phyloP scores from a whole-genome alignment of 2,113 vertebrate species.

The Ptilonorhynchus violaceus region DNA sequence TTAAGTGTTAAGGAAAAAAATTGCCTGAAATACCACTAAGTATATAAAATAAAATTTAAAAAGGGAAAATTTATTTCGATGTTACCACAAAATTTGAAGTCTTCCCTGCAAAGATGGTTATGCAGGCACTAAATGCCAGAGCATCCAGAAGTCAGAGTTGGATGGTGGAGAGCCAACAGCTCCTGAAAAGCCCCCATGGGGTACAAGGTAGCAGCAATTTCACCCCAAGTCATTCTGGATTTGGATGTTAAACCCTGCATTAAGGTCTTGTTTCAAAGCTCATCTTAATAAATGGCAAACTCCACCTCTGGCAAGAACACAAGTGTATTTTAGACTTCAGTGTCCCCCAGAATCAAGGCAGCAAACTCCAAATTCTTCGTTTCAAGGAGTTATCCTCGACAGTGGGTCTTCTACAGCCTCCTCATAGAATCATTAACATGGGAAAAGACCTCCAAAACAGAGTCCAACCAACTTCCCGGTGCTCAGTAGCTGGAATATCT shows the following conservation, averaged over 20 bases:
- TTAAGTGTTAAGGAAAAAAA: neutral
- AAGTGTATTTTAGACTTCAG: neutral
- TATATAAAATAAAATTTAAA: neutral
- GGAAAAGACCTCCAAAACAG: neutral
- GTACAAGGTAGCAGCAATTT: fast-evolving
- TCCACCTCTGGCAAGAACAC: fast-evolving
- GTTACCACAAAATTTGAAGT: neutral
- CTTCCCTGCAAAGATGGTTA: neutral
- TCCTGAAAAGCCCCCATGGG: fast-evolving
- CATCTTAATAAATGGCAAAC: neutral
- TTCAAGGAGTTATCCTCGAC: fast-evolving
- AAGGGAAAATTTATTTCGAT: neutral
- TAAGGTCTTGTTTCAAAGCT: neutral
- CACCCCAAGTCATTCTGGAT: neutral
- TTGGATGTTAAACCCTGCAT: neutral
- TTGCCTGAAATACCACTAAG: neutral
- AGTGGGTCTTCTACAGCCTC: neutral
- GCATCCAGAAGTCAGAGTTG: neutral
- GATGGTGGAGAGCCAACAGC: fast-evolving
- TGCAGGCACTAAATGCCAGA: neutral
- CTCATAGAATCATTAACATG: neutral
- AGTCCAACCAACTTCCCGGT: neutral
- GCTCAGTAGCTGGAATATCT: neutral
- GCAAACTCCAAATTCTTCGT: neutral
- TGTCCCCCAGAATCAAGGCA: fast-evolving